These are phyloP conservation scores for Clarias gariepinus DNA, from an alignment of 2,113 vertebrate species.

Conservation along the genomic window DNA sequence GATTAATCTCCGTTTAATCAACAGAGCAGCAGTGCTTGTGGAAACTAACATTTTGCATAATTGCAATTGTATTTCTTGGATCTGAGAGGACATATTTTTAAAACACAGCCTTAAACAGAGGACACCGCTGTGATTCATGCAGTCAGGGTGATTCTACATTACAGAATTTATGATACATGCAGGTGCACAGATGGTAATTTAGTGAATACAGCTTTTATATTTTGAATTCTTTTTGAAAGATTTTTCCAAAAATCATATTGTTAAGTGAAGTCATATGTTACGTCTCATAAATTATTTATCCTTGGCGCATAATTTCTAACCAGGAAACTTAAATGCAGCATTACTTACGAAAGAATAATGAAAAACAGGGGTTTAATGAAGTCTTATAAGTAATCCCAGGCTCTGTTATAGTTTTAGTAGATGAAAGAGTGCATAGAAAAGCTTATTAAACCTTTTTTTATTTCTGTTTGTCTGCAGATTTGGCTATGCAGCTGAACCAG, in stretches of 20 bases:
- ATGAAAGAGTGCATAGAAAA: background rate
- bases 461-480: constrained; percentile 79
- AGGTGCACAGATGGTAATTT: background rate
- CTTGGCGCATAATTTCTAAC: background rate
- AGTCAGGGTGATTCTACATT: background rate
- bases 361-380: background rate
- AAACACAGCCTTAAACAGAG: background rate
- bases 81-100: background rate
- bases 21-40: background rate
- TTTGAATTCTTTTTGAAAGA: background rate
- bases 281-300: background rate
- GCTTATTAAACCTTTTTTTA: background rate
- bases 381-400: background rate
- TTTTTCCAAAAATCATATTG: background rate
- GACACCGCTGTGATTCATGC: background rate
- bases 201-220: background rate
- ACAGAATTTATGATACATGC: background rate
- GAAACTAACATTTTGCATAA: background rate
- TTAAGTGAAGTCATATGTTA: background rate
- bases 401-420: background rate
- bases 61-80: background rate
- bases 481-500: constrained; percentile 99
- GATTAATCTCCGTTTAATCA: background rate
- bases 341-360: background rate
- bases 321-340: background rate